Evolutionary conservation across 2,888 invertebrate genomes (phyloP), one percentile per base, ranked within the genome.

Genomic region (Ectropis crepuscularia): DNA sequence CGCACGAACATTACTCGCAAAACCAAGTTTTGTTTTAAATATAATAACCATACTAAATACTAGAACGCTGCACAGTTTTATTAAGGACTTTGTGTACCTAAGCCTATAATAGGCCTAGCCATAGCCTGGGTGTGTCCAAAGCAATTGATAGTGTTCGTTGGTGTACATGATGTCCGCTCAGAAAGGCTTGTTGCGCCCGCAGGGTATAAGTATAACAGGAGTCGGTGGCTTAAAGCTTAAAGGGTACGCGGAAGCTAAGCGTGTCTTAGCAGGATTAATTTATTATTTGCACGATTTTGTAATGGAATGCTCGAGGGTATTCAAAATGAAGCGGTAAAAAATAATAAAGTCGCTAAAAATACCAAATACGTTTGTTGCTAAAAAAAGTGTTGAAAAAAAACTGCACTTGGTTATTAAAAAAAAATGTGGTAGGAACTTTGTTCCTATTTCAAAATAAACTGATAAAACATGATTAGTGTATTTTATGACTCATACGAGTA

Each of bases 71-170:
- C 42, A 53, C 46, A 36, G 28, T 74, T 76, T 77, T 75, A 77
- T 77, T 74, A 73, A 69, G 71, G 74, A 11, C 38, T 73, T 67
- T 67, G 71, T 75, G 75, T 66, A 55, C 53, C 57, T 62, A 57
- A 48, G 57, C 36, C 79, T 73, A 77, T 79, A 84, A 85, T 86
- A 81, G 84, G 79, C 80, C 86, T 81, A 83, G 86, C 87, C 89
- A 87, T 86, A 88, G 80, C 87, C 89, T 89, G 88, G 90, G 90
- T 85, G 90, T 89, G 90, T 80, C 86, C 87, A 83, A 85, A 81
- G 87, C 81, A 79, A 86, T 85, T 81, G 85, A 87, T 86, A 86
- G 81, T 82, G 81, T 73, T 69, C 74, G 70, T 51, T 74, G 75
- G 74, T 75, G 81, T 78, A 80, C 81, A 81, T 82, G 82, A 79